These are phyloP conservation scores for Acleris laterana DNA, from an alignment of 2,888 invertebrate genomes.

Conservation along the genomic window DNA sequence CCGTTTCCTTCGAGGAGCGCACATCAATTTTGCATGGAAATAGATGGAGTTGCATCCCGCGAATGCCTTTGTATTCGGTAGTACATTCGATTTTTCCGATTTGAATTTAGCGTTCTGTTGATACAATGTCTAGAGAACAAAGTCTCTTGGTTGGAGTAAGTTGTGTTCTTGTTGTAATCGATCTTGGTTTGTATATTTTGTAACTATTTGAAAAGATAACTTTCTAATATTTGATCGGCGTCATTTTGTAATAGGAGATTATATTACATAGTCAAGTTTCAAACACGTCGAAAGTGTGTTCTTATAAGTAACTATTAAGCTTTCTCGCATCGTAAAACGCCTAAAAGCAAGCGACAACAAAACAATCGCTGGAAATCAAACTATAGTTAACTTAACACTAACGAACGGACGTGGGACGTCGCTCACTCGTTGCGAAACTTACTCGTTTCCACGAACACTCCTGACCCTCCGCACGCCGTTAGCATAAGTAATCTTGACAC, in stretches of 20 bases:
- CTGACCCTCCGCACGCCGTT: constrained; percentile 60
- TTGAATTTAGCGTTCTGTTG: constrained; percentile 39
- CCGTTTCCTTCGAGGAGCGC: constrained; percentile 56
- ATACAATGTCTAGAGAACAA: constrained; percentile 12
- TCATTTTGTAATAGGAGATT: neutral
- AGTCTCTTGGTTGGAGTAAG: constrained; percentile 15
- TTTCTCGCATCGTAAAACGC: constrained; percentile 3
- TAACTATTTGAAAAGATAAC: neutral
- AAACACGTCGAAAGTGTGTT: neutral
- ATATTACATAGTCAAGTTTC: neutral
- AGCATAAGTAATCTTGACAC: constrained; percentile 65
- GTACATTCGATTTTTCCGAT: constrained; percentile 40
- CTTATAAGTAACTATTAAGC: neutral
- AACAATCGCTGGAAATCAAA: constrained; percentile 49
- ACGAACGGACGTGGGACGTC: constrained; percentile 55
- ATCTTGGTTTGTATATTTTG: constrained; percentile 9
- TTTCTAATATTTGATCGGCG: too few species aligned
- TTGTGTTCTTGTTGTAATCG: constrained; percentile 6
- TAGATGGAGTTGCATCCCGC: constrained; percentile 53
- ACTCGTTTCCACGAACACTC: constrained; percentile 58
- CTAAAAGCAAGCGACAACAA: constrained; percentile 39
- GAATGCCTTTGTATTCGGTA: constrained; percentile 47
- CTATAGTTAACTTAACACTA: constrained; percentile 46
- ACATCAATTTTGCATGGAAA: constrained; percentile 69
- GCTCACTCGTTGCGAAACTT: constrained; percentile 60